phyloP scores from a whole-genome alignment of 23 tunicate species.

The Halocynthia roretzi region DNA sequence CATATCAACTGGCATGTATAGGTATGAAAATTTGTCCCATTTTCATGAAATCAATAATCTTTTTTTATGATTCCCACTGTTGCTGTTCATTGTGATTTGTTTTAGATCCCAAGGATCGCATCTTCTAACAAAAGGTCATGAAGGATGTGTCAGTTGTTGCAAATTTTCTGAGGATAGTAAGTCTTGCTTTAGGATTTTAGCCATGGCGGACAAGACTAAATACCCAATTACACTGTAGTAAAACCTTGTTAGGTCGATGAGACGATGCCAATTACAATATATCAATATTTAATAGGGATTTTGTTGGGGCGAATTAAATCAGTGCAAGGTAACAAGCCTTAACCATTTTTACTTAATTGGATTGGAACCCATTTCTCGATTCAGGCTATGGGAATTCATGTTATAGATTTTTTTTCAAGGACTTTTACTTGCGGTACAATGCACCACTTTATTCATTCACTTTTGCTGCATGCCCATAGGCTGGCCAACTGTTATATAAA shows the following conservation, averaged over 20 bases:
- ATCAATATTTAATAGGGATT: no score
- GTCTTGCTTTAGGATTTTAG: neutral
- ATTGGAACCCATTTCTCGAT: no score
- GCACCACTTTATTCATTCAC: neutral
- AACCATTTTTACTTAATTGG: no score
- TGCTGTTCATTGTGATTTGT: neutral
- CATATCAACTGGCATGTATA: slow-evolving; percentile 83
- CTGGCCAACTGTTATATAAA: neutral
- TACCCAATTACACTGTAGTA: no score
- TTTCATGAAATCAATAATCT: no score
- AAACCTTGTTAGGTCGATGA: no score
- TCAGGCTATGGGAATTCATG: neutral
- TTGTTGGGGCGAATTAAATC: no score
- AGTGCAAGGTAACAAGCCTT: no score
- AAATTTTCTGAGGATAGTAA: slow-evolving; percentile 51
- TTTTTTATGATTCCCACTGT: neutral
- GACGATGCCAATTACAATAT: no score
- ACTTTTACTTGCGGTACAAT: neutral
- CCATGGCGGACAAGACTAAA: no score
- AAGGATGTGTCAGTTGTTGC: slow-evolving; percentile 77
- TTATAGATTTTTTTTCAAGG: neutral
- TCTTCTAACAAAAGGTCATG: slow-evolving; percentile 52
- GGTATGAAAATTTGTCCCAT: neutral
- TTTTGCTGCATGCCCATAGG: neutral
- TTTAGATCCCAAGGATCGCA: slow-evolving; percentile 60